These are phyloP conservation scores for Nibea coibor DNA, from an alignment of 2,113 vertebrate genomes.

Conservation along the genomic window DNA sequence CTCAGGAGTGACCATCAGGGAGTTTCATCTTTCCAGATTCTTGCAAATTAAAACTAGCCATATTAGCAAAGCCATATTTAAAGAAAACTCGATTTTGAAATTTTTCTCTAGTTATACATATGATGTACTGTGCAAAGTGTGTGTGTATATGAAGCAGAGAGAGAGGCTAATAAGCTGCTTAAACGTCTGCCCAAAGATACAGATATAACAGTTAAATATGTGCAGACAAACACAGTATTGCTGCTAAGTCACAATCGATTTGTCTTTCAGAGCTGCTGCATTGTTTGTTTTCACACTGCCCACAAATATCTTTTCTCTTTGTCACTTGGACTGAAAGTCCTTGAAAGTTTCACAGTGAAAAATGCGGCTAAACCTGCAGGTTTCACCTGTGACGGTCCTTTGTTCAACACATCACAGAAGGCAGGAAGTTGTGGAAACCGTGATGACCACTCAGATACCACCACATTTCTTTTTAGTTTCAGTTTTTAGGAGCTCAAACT, in stretches of 20 bases:
- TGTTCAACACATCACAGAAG: background rate
- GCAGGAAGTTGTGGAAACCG: background rate
- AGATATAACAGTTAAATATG: background rate
- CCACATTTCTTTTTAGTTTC: background rate
- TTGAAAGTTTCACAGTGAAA: background rate
- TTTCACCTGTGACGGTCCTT: background rate
- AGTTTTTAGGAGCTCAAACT: background rate
- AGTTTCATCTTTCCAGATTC: conserved; percentile 4
- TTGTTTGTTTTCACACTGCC: background rate
- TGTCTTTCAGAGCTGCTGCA: background rate
- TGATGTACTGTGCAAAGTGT: no score
- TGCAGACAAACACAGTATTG: background rate
- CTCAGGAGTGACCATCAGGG: conserved; percentile 42
- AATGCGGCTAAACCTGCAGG: background rate
- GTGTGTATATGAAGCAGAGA: background rate
- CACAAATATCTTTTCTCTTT: background rate
- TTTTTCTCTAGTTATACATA: no score
- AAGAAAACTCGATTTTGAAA: background rate
- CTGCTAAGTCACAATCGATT: background rate
- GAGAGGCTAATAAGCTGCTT: background rate
- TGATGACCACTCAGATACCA: background rate
- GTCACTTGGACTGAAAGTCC: no score
- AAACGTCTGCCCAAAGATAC: background rate
- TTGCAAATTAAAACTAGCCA: background rate
- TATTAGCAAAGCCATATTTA: conserved; percentile 2